Evolutionary conservation across 2,797 vertebrate species (phyloP), one percentile per base, ranked within the genome.

Genomic region (Yasuhikotakia modesta): DNA sequence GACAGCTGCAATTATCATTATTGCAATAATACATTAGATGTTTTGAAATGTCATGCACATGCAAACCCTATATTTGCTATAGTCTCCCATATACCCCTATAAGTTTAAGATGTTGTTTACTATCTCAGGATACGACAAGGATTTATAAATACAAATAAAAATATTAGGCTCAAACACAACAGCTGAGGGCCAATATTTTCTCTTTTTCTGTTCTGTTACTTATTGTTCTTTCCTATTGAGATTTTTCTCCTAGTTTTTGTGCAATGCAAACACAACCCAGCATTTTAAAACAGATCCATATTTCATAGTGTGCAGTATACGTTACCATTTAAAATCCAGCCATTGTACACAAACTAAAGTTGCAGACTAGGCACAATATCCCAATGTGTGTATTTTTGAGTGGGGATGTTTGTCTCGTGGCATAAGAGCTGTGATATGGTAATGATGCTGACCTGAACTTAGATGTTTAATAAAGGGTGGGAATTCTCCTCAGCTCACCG

Each of bases 231-330:
- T 22, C 71, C 46, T 21, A 77, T 68, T 57, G 66, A 73, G 6
- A 78, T 81, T 48, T 77, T 64, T 77, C 70, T 70, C 67, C 61
- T 50, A 22, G 19, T 39, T n/a, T 57, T 35, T n/a, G 52, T 46
- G 14, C 32, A 27, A 27, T 60, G 22, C 68, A 12, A 30, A 43
- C 46, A 21, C 17, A 58, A 64, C 69, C 50, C 63, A 45, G 68
- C 17, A 71, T 43, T 21, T 69, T 61, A 76, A 76, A 81, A 73
- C 27, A 60, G 52, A 76, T 84, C 68, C 73, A 84, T 81, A 79
- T 81, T 84, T 76, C 48, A 58, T 75, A 46, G 80, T 64, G 45
- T 46, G 19, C 64, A 19, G 27, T 16, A 61, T 71, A 46, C 14
- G 76, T 73, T 30, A 69, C 48, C 48, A n/a, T 61, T 57, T 61